These are phyloP conservation scores for Clarias magur DNA, from an alignment of 2,113 vertebrate species.

Conservation along the genomic window DNA sequence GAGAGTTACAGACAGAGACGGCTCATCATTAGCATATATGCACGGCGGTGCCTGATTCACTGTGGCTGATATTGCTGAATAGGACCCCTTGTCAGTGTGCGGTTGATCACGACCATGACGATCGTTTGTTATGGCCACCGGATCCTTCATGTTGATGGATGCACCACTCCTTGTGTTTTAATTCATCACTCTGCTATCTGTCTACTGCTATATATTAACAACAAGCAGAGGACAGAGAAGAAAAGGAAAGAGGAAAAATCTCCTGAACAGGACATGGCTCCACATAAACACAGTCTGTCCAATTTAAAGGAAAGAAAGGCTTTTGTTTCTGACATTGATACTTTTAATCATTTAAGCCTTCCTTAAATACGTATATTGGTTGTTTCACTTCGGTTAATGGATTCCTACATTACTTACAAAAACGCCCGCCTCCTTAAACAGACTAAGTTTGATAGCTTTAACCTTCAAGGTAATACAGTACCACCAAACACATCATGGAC, in stretches of 20 bases:
- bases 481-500: background rate
- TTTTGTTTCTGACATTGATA: background rate
- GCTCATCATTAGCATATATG: conserved; percentile 56
- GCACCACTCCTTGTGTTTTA: conserved; percentile 63
- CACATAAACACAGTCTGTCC: background rate
- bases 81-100: conserved; percentile 61
- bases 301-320: no score
- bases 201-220: conserved; percentile 66
- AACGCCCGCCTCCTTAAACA: background rate
- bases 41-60: conserved; percentile 34
- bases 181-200: conserved; percentile 63
- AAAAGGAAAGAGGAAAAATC: conserved; percentile 7
- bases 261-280: background rate
- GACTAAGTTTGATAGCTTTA: background rate
- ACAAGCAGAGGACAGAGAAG: conserved; percentile 47
- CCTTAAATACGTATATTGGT: background rate
- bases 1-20: conserved; percentile 37
- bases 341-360: background rate
- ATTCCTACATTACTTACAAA: background rate
- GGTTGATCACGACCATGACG: conserved; percentile 62
- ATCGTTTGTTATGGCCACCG: conserved; percentile 64
- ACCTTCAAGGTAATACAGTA: background rate
- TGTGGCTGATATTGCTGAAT: conserved; percentile 53
- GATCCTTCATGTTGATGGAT: conserved; percentile 68
- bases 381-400: background rate